phyloP scores from a whole-genome alignment of 2,797 vertebrate species.

The Microhierax caerulescens region DNA sequence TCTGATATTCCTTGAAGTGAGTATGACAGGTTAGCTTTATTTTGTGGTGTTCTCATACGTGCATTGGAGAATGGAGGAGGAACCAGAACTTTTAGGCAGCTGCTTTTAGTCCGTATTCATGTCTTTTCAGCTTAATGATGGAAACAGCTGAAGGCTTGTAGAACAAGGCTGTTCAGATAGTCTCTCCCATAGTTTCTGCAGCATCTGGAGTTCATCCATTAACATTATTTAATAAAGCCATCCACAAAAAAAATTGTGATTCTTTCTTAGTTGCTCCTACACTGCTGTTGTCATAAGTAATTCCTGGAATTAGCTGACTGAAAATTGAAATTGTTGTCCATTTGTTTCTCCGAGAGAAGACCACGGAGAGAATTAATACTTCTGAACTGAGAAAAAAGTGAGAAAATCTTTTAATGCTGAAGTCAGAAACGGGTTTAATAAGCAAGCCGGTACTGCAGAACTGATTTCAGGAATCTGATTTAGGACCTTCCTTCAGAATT shows the following conservation, averaged over 20 bases:
- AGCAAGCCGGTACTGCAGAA: background rate
- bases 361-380: background rate
- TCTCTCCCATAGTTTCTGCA: background rate
- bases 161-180: background rate
- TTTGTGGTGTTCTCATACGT: background rate
- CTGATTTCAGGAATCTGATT: background rate
- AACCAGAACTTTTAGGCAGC: background rate
- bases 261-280: background rate
- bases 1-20: background rate
- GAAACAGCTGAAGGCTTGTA: background rate
- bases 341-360: background rate
- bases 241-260: background rate
- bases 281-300: background rate
- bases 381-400: background rate
- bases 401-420: background rate
- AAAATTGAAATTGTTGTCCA: background rate
- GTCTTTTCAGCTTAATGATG: background rate
- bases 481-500: background rate
- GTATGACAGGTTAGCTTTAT: background rate
- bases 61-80: background rate
- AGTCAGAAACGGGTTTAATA: background rate
- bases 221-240: background rate
- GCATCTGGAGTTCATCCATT: background rate
- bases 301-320: background rate
- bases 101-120: background rate